These are phyloP conservation scores for Drosophila sproati DNA, from an alignment of 1,140 invertebrate genomes.

Conservation along the genomic window DNA sequence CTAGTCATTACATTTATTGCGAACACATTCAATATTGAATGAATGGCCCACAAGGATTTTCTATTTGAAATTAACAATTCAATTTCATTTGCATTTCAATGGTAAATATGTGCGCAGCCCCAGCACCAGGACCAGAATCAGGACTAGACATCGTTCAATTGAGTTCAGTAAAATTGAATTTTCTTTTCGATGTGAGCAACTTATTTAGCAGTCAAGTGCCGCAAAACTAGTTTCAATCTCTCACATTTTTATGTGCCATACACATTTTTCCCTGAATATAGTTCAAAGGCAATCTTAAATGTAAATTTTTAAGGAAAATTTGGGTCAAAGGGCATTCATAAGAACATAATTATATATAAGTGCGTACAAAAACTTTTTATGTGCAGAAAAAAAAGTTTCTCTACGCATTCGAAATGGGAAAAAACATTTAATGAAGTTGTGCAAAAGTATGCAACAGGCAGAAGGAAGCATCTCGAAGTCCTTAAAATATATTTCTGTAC, in stretches of 20 bases:
- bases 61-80: constrained; percentile 83
- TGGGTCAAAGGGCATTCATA: too few species aligned
- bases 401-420: too few species aligned
- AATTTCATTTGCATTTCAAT: constrained; percentile 84
- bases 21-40: constrained; percentile 81
- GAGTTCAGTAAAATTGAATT: constrained; percentile 35
- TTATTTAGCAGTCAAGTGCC: constrained; percentile 24
- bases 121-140: background rate
- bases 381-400: too few species aligned
- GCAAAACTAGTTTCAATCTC: background rate
- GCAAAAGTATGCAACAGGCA: too few species aligned
- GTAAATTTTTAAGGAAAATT: too few species aligned
- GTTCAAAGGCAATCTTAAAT: background rate
- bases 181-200: constrained; percentile 21
- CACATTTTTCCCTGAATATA: background rate
- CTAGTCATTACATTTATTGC: constrained; percentile 82
- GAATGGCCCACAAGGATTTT: constrained; percentile 79
- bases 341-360: too few species aligned
- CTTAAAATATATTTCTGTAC: too few species aligned
- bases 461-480: too few species aligned
- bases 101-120: constrained; percentile 56
- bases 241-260: background rate
- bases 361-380: too few species aligned
- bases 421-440: too few species aligned
- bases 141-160: background rate